Evolutionary conservation across 1,140 invertebrate species (phyloP).

Genomic region (Caenorhabditis briggsae): DNA sequence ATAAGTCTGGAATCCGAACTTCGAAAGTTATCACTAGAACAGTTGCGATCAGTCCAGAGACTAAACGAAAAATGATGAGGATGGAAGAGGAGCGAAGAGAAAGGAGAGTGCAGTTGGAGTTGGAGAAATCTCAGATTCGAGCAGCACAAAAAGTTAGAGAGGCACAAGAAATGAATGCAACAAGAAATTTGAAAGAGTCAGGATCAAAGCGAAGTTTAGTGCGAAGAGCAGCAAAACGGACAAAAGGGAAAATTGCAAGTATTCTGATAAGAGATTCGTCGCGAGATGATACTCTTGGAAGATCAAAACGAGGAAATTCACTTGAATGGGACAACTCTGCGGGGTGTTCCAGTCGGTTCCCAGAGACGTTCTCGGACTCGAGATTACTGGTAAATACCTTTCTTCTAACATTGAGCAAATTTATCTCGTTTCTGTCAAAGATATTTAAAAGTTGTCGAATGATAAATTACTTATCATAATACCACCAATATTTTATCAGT

Average conservation of each 20-base stretch:
- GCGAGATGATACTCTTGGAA: neutral
- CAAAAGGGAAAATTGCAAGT: neutral
- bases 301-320: constrained; percentile 15
- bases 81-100: constrained; percentile 24
- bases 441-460: neutral
- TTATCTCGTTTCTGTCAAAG: neutral
- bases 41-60: neutral
- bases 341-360: neutral
- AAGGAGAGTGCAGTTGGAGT: neutral
- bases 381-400: neutral
- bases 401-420: neutral
- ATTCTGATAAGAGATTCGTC: constrained; percentile 1
- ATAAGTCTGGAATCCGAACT: constrained; percentile 21
- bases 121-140: neutral
- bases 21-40: constrained; percentile 22
- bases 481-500: too few species aligned
- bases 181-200: neutral
- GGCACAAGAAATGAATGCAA: neutral
- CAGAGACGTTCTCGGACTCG: neutral
- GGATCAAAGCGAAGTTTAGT: constrained; percentile 6
- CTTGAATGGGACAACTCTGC: neutral
- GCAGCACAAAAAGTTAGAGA: neutral
- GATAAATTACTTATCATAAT: too few species aligned
- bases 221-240: constrained; percentile 17
- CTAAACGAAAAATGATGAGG: neutral